Evolutionary conservation across 2,797 vertebrate species (phyloP).

Genomic region (Aldrovandia affinis): DNA sequence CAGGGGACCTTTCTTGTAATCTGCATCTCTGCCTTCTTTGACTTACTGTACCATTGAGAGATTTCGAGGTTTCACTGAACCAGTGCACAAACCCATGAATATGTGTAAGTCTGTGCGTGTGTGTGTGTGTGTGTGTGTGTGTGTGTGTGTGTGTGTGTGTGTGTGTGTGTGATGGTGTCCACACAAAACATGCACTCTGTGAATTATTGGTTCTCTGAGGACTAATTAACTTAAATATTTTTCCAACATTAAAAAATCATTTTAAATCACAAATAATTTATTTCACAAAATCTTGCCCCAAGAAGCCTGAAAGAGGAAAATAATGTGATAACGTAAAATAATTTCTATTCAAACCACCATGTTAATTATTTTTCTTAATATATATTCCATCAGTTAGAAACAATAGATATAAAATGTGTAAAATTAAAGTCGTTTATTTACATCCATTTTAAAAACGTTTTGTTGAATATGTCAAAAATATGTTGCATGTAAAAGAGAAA

Average conservation of each 20-base stretch:
- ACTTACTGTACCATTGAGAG: background rate
- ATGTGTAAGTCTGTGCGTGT: too few relatives aligned
- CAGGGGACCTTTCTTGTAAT: too few relatives aligned
- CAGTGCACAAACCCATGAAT: background rate
- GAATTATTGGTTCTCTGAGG: slow-evolving; percentile 25
- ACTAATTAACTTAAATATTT: slow-evolving; percentile 38
- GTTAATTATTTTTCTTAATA: background rate
- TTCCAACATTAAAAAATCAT: slow-evolving; percentile 35
- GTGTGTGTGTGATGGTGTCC: background rate
- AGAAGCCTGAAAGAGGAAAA: slow-evolving; percentile 27
- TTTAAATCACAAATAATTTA: slow-evolving; percentile 43
- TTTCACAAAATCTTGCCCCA: slow-evolving; percentile 38
- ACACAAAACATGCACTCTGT: background rate
- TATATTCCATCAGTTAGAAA: slow-evolving; percentile 8
- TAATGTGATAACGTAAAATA: slow-evolving; percentile 35
- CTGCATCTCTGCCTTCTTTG: too few relatives aligned
- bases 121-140: background rate
- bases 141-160: background rate
- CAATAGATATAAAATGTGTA: slow-evolving; percentile 35
- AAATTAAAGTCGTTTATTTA: background rate
- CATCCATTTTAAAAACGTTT: background rate
- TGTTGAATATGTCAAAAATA: background rate
- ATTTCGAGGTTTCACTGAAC: background rate
- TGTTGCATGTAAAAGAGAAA: slow-evolving; percentile 4
- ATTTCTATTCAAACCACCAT: slow-evolving; percentile 40